phyloP scores from a whole-genome alignment of 92 coral and sea anemone species.

The Epizoanthus fatuus region DNA sequence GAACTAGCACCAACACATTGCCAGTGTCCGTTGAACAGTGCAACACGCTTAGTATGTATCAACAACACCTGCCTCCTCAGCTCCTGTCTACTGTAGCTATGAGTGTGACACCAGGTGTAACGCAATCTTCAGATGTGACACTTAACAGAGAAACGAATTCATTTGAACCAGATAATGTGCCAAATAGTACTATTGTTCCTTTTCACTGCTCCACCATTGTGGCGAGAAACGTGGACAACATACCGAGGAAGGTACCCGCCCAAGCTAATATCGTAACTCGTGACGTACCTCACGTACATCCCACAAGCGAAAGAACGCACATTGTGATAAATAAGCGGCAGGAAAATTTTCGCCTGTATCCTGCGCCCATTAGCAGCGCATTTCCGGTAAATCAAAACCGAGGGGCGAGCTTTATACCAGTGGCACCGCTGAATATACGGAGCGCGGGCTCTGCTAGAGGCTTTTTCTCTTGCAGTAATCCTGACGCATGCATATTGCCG shows the following conservation, averaged over 20 bases:
- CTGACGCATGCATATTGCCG: not conserved
- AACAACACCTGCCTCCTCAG: not conserved
- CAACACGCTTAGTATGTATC: too few species aligned
- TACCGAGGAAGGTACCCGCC: not conserved
- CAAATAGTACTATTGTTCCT: not conserved
- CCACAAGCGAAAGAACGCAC: not conserved
- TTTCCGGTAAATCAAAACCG: conserved; percentile 20
- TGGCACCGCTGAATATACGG: conserved; percentile 27
- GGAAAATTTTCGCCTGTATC: conserved; percentile 5
- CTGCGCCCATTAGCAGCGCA: not conserved
- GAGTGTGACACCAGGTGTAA: conserved; percentile 8
- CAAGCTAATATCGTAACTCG: not conserved
- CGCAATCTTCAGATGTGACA: conserved; percentile 24
- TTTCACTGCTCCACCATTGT: not conserved
- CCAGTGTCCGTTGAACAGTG: too few species aligned
- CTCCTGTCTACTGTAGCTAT: not conserved
- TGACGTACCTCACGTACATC: not conserved
- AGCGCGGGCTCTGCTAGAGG: conserved; percentile 9
- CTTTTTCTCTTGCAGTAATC: not conserved
- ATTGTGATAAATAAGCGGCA: not conserved
- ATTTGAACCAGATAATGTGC: not conserved
- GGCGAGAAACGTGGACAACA: not conserved
- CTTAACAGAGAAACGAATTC: not conserved
- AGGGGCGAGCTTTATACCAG: conserved; percentile 12
- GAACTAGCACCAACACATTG: not conserved